Percentiles rank a stretch among this genome's conserved stretches.
phyloP scores from a whole-genome alignment of 2,888 invertebrate genomes.

The Cataglyphis livida region DNA sequence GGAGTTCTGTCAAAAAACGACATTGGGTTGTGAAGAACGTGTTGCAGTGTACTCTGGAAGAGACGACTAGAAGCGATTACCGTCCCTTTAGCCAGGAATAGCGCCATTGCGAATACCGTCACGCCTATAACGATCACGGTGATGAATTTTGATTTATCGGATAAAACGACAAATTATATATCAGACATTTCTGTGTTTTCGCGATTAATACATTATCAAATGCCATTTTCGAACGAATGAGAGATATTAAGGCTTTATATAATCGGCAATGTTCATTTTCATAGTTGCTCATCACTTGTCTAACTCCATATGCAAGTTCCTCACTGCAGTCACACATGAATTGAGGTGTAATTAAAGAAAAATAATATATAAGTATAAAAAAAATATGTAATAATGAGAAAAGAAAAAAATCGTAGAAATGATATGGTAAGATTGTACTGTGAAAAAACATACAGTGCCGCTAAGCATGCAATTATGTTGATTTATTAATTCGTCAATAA shows the following conservation, averaged over 20 bases:
- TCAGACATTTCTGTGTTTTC: constrained; percentile 28
- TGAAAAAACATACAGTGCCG: background rate
- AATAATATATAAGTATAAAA: constrained; percentile 43
- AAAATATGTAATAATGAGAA: constrained; percentile 20
- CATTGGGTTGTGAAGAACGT: constrained; percentile 89
- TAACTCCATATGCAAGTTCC: constrained; percentile 66
- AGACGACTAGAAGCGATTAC: constrained; percentile 88
- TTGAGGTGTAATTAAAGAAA: constrained; percentile 57
- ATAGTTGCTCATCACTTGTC: constrained; percentile 56
- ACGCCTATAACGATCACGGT: constrained; percentile 84
- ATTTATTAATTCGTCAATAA: constrained; percentile 12
- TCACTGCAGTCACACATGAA: constrained; percentile 69
- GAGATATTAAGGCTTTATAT: constrained; percentile 24
- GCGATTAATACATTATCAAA: constrained; percentile 30
- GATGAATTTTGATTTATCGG: constrained; percentile 66
- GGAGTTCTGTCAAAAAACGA: constrained; percentile 91
- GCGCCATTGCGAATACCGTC: constrained; percentile 87
- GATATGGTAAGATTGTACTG: background rate
- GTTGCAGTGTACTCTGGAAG: constrained; percentile 87
- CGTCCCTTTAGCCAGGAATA: constrained; percentile 88
- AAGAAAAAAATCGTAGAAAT: background rate
- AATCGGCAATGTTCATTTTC: constrained; percentile 52
- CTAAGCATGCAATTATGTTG: constrained; percentile 10
- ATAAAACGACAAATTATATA: constrained; percentile 59
- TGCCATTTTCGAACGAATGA: constrained; percentile 27